Conservation (phyloP, 2,797 vertebrate genomes). For the Neomorphus geoffroyi region DNA sequence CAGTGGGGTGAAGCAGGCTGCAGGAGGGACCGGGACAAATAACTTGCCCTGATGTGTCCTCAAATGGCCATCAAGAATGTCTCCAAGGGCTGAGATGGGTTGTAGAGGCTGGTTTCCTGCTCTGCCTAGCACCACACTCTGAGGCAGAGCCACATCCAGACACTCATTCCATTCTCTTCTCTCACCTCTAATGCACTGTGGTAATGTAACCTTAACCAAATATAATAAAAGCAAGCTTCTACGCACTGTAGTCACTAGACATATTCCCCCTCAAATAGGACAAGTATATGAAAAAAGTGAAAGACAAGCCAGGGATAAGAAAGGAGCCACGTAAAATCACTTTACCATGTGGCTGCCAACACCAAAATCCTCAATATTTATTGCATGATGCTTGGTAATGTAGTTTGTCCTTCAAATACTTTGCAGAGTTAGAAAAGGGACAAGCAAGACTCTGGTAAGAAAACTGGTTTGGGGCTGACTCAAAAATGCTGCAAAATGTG, state of each 20-base stretch:
- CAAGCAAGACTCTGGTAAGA: background rate
- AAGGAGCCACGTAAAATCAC: background rate
- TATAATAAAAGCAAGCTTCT: background rate
- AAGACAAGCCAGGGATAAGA: background rate
- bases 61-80: rapidly evolving
- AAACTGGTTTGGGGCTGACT: background rate
- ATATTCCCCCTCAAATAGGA: background rate
- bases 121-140: background rate
- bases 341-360: background rate
- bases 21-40: background rate
- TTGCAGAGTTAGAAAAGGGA: background rate
- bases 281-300: background rate
- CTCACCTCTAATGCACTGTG: background rate
- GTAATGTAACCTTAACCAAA: background rate
- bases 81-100: background rate
- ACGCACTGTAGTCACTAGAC: background rate
- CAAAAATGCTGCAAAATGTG: background rate
- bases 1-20: background rate
- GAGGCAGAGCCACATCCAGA: background rate
- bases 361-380: background rate
- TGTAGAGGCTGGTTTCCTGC: background rate
- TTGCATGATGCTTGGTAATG: background rate
- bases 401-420: background rate
- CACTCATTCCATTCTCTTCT: background rate
- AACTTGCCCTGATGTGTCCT: rapidly evolving